phyloP scores from a whole-genome alignment of 2,888 invertebrate species.

The Stegana nigrithorax region DNA sequence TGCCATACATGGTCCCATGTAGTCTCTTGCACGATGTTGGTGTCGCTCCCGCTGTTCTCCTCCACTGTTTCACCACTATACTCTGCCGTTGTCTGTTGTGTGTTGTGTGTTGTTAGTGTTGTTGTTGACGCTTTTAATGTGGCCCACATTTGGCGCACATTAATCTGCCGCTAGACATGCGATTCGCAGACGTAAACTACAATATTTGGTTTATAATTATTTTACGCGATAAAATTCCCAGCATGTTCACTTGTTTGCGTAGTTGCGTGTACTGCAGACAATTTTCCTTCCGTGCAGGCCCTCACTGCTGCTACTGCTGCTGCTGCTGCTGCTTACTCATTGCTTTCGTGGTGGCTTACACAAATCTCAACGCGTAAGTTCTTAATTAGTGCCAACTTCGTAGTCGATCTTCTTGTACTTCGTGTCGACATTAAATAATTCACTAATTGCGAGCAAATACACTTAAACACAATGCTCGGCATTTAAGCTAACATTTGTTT shows the following conservation, averaged over 20 bases:
- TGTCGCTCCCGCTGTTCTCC: background rate
- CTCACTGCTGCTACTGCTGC: no score
- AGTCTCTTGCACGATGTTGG: background rate
- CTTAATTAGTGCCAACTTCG: constrained; percentile 1
- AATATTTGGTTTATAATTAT: constrained; percentile 5
- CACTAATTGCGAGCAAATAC: background rate
- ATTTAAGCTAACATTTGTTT: no score
- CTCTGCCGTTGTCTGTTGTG: no score
- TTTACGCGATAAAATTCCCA: no score
- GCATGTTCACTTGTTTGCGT: background rate
- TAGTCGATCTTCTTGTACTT: background rate
- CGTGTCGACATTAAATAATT: background rate
- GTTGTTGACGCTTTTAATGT: background rate
- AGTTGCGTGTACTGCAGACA: background rate
- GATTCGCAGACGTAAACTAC: background rate
- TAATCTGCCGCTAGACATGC: background rate
- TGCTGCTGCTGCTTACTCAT: no score
- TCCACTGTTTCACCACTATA: no score
- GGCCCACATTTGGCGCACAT: background rate
- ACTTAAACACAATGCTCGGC: no score
- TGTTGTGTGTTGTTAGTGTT: no score
- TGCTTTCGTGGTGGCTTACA: background rate
- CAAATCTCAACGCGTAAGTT: background rate
- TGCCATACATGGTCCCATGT: background rate
- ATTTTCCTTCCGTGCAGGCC: background rate